Evolutionary conservation across 2,113 vertebrate genomes (phyloP).

Genomic region (Austrofundulus limnaeus): DNA sequence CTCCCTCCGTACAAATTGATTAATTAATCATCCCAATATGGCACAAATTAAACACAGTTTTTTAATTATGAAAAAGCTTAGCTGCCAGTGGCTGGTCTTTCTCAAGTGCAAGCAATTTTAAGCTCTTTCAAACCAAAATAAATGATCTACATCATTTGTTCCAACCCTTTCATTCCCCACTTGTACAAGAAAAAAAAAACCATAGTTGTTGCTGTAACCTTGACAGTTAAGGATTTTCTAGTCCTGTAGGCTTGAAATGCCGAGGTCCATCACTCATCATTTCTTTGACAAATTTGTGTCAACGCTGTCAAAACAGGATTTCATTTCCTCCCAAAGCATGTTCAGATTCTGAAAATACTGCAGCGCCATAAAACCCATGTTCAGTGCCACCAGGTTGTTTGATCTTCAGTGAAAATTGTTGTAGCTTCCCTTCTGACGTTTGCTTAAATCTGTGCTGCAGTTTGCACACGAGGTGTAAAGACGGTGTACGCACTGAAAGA

Average conservation of each 20-base stretch:
- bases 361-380: not conserved
- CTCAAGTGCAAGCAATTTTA: not conserved
- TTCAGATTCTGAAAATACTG: not conserved
- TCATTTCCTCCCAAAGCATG: not conserved
- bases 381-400: not conserved
- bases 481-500: not conserved
- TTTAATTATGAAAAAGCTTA: not conserved
- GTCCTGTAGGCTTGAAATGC: not conserved
- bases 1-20: constrained; percentile 1
- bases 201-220: too few species aligned
- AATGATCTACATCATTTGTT: not conserved
- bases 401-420: not conserved
- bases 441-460: not conserved
- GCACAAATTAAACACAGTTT: not conserved
- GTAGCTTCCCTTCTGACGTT: not conserved
- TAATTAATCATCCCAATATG: constrained; percentile 9
- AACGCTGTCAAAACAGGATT: not conserved
- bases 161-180: not conserved
- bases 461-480: not conserved
- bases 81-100: not conserved
- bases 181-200: not conserved
- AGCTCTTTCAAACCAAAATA: not conserved
- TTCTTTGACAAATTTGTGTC: not conserved
- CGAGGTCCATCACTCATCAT: not conserved
- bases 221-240: not conserved